Base-by-base conservation (phyloP, 2,113 vertebrate genomes). In the Sphaerodactylus townsendi region DNA sequence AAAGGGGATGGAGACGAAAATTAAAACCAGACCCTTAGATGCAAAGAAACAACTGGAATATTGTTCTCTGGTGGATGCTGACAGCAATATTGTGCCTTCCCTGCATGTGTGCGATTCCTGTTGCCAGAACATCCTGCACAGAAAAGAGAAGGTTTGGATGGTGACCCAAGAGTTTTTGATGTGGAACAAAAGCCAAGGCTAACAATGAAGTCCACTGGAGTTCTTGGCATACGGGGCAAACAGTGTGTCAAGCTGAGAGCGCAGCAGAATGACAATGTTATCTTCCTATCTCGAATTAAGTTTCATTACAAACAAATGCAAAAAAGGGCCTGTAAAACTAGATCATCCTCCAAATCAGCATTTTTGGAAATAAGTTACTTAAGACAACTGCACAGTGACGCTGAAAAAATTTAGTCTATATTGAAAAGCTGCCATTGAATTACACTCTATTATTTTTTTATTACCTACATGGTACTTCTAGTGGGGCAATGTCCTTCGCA, bases 201-300 rank as follows among this genome's bases (percentile, higher is more conserved):
- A 83, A 76, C 66, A 83, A 77, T 76, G 73, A 84, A 77, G 30
- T n/a, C 66, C 50, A 77, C 10, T 30, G 48, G 48, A 59, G 48
- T 77, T 33, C 30, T 77, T 33, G 59, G 37, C 17, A 35, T 10
- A 84, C 23, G 48, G 23, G 25, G 56, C 35, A 59, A 41, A 33
- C 4, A 9, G 21, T 41, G 37, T 44, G 65, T 77, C 25, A 53
- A 21, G 35, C 10, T 53, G n/a, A 33, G 30, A 77, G 48, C 28
- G 46, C 41, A 77, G 30, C 50, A 35, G 28, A 53, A 74, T 23
- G 25, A 50, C 5, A 2, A 69, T 17, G 10, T 44, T 59, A 84
- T 70, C 64, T 69, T 19, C 25, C 74, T 53, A 69, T 39, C 73
- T 84, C 64, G 46, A 56, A 53, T 83, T 70, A 33, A n/a, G 30